Conservation (phyloP, 2,888 invertebrate species). For the Monoplex corrugatus region DNA sequence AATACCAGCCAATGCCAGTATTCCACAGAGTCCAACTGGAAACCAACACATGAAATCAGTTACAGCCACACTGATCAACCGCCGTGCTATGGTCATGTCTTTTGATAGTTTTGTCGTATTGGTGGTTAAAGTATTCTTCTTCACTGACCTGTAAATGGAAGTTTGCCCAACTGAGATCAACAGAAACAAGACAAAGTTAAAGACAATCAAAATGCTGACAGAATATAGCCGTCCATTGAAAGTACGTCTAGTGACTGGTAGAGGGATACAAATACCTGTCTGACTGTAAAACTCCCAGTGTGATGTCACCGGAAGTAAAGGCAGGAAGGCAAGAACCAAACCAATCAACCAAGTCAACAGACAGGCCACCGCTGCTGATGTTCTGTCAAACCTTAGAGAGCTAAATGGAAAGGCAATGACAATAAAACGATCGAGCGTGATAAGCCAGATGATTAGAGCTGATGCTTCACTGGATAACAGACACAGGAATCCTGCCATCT, state of each 20-base stretch:
- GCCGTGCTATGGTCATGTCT: not conserved
- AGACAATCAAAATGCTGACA: constrained; percentile 46
- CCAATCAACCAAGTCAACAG: constrained; percentile 40
- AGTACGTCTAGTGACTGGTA: constrained; percentile 37
- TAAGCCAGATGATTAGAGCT: constrained; percentile 44
- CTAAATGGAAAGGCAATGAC: constrained; percentile 48
- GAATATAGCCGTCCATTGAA: constrained; percentile 47
- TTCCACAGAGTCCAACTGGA: constrained; percentile 1
- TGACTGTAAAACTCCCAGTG: constrained; percentile 52
- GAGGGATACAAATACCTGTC: constrained; percentile 47
- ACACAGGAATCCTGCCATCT: constrained; percentile 49
- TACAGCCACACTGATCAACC: not conserved
- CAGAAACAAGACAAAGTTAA: constrained; percentile 48
- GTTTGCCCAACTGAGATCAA: constrained; percentile 17
- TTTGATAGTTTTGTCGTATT: not conserved
- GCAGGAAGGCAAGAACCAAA: constrained; percentile 33
- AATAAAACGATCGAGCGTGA: constrained; percentile 48
- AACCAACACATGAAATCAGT: constrained; percentile 16
- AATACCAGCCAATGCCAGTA: not conserved
- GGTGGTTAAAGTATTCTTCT: not conserved
- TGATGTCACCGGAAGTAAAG: constrained; percentile 44
- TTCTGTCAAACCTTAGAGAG: constrained; percentile 41
- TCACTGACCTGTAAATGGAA: not conserved
- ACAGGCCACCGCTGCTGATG: constrained; percentile 47
- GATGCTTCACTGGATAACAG: constrained; percentile 47